A percentile compares a stretch with the other conserved stretches of the same genome.
Evolutionary conservation across 2,888 invertebrate species (phyloP).

Genomic region (Chymomyza procnemis): DNA sequence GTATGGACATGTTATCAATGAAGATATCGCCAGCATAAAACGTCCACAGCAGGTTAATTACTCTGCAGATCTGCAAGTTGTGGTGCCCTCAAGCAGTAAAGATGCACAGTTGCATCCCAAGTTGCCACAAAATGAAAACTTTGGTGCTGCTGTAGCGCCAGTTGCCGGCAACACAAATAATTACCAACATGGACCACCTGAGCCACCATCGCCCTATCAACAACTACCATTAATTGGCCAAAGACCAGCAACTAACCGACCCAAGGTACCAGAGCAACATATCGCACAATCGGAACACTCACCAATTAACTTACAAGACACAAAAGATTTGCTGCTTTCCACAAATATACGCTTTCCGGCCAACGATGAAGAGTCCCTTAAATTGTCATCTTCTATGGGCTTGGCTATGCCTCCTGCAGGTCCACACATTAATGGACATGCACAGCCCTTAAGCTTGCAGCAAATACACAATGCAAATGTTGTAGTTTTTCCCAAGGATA

Average conservation of each 20-base stretch:
- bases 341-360: constrained; percentile 77
- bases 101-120: constrained; percentile 28
- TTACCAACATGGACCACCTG: constrained; percentile 58
- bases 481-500: constrained; percentile 74
- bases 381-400: not conserved
- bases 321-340: constrained; percentile 75
- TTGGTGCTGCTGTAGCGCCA: constrained; percentile 9
- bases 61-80: constrained; percentile 5
- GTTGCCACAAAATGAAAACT: constrained; percentile 58
- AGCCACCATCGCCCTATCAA: constrained; percentile 70
- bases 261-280: constrained; percentile 40
- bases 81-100: not conserved
- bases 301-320: constrained; percentile 52
- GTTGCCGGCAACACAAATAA: not conserved
- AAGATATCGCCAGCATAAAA: constrained; percentile 67
- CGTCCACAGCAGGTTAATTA: constrained; percentile 36
- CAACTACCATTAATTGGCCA: constrained; percentile 66
- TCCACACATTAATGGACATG: constrained; percentile 76
- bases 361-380: constrained; percentile 59
- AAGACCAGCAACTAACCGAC: constrained; percentile 19
- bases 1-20: constrained; percentile 76
- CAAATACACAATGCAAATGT: constrained; percentile 71
- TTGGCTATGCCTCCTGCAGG: constrained; percentile 46
- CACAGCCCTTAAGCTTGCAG: constrained; percentile 75
- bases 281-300: constrained; percentile 10